Evolutionary conservation across 2,888 invertebrate species (phyloP).

Genomic region (Cyclophora albipunctata): DNA sequence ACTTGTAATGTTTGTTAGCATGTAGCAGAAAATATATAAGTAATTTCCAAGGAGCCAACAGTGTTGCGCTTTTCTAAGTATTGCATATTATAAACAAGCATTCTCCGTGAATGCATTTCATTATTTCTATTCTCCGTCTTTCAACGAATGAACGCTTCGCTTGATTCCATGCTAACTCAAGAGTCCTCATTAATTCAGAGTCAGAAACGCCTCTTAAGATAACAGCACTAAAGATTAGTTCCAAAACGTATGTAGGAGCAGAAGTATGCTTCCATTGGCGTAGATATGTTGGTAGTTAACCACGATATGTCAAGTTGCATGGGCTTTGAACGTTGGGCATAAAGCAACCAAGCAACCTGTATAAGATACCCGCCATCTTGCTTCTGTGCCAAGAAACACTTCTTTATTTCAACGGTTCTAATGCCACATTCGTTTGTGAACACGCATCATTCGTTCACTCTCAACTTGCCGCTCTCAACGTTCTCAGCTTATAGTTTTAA

Average conservation of each 20-base stretch:
- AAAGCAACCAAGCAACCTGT: conserved; percentile 49
- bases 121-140: conserved; percentile 7
- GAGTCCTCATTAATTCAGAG: conserved; percentile 29
- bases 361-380: conserved; percentile 35
- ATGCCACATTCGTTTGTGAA: conserved; percentile 30
- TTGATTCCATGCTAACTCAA: conserved; percentile 20
- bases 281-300: conserved; percentile 57
- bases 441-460: conserved; percentile 19
- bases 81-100: too few species aligned
- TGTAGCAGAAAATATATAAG: too few species aligned
- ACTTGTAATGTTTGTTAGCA: too few species aligned
- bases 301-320: conserved; percentile 53
- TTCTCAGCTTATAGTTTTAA: conserved; percentile 46
- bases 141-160: conserved; percentile 20
- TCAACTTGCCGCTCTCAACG: conserved; percentile 24
- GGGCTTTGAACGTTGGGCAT: conserved; percentile 46
- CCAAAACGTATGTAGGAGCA: conserved; percentile 24
- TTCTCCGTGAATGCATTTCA: neutral
- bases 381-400: conserved; percentile 26
- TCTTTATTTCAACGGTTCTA: conserved; percentile 33
- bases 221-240: conserved; percentile 23
- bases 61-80: too few species aligned
- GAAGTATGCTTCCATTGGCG: conserved; percentile 27
- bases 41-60: too few species aligned
- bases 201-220: conserved; percentile 27